A percentile compares a stretch with the other conserved stretches of the same genome.
Evolutionary conservation across 1,140 invertebrate species (phyloP).

Genomic region (Asobara japonica): DNA sequence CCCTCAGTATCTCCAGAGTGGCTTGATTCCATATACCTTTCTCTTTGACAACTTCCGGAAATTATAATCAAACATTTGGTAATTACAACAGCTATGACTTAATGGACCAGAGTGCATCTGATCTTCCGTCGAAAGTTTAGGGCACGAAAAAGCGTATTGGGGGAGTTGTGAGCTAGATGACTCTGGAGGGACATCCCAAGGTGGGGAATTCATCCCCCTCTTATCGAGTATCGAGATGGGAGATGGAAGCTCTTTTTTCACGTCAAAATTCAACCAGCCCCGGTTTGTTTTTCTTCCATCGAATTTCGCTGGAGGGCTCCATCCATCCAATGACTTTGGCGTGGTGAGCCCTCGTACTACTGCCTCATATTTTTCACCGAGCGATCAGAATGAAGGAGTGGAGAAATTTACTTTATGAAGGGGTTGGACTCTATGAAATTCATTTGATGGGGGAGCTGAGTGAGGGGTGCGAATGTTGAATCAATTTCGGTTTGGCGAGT

Average conservation of each 20-base stretch:
- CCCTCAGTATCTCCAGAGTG: not conserved
- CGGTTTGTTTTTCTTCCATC: conserved; percentile 4
- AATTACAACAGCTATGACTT: no score
- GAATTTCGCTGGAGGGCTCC: not conserved
- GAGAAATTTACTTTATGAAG: not conserved
- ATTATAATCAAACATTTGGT: not conserved
- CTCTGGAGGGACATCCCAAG: not conserved
- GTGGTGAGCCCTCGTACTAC: not conserved
- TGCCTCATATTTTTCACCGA: conserved; percentile 9
- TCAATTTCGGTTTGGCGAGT: no score
- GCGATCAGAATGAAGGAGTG: not conserved
- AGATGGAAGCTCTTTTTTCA: not conserved
- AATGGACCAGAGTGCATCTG: no score
- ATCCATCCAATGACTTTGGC: not conserved
- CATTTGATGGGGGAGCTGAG: no score
- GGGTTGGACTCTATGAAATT: no score
- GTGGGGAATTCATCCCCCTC: not conserved
- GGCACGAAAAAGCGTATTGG: no score
- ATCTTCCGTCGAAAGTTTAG: no score
- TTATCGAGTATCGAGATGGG: not conserved
- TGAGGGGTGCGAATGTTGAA: no score
- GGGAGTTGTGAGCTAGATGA: not conserved
- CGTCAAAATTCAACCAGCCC: not conserved
- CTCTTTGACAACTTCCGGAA: not conserved
- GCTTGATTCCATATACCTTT: not conserved